A percentile compares a stretch with the other conserved stretches of the same genome.
Conservation (phyloP, 2,888 invertebrate species). For the Scaptomyza cyrtandrae region DNA sequence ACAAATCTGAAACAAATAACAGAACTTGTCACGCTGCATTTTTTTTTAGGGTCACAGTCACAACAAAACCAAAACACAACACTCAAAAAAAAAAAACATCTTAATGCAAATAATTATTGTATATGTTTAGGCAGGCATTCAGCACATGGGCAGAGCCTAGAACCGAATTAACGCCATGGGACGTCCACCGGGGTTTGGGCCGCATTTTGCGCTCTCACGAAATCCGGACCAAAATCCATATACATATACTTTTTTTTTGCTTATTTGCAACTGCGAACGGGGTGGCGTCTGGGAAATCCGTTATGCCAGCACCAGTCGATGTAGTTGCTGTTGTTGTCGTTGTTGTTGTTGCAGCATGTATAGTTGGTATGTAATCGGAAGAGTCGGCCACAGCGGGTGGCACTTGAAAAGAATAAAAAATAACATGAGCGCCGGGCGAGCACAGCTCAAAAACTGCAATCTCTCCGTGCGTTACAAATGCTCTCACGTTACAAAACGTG, state of each 20-base stretch:
- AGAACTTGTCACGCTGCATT: conserved; percentile 36
- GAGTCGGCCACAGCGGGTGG: conserved; percentile 74
- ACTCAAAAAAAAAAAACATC: conserved; percentile 10
- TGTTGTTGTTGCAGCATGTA: conserved; percentile 35
- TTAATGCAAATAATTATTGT: conserved; percentile 77
- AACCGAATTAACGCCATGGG: conserved; percentile 73
- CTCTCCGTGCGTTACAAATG: conserved; percentile 65
- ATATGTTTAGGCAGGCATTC: conserved; percentile 61
- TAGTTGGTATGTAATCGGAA: conserved; percentile 73
- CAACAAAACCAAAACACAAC: conserved; percentile 58
- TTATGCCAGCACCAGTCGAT: conserved; percentile 34
- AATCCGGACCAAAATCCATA: conserved; percentile 40
- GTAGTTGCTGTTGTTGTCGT: conserved; percentile 26
- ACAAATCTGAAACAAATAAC: conserved; percentile 11
- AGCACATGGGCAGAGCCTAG: conserved; percentile 53
- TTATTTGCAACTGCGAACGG: conserved; percentile 43
- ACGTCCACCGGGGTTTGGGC: conserved; percentile 36
- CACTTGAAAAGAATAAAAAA: conserved; percentile 44
- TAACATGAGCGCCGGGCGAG: conserved; percentile 49
- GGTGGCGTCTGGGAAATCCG: conserved; percentile 75
- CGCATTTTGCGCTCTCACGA: conserved; percentile 65
- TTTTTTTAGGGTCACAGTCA: conserved; percentile 40
- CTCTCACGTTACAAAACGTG: conserved; percentile 76
- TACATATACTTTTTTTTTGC: conserved; percentile 7
- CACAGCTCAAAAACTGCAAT: conserved; percentile 32